phyloP scores from a whole-genome alignment of 1,140 invertebrate genomes.

The Reticulitermes speratus region DNA sequence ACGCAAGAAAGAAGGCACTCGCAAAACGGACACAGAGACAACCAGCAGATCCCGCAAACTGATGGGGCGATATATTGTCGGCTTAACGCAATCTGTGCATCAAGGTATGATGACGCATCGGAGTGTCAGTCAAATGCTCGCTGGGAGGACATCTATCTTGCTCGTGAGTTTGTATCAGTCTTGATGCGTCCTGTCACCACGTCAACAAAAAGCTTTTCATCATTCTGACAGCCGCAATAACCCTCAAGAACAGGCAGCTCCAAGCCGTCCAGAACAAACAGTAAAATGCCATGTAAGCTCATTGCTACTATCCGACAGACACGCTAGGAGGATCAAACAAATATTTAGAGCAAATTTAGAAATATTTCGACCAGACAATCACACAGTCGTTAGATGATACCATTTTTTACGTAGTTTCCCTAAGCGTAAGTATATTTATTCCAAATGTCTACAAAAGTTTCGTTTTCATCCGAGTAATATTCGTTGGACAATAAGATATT shows the following conservation, averaged over 20 bases:
- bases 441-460: too few species aligned
- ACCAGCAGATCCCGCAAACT: background rate
- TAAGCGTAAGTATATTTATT: too few species aligned
- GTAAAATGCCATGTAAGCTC: background rate
- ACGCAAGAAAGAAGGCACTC: background rate
- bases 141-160: background rate
- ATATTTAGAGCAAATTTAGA: too few species aligned
- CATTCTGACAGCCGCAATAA: background rate
- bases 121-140: background rate
- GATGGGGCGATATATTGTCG: background rate
- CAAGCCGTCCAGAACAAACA: background rate
- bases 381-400: too few species aligned
- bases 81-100: background rate
- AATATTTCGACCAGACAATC: too few species aligned
- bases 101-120: background rate
- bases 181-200: background rate
- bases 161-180: background rate
- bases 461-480: too few species aligned
- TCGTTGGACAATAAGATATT: too few species aligned
- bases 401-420: too few species aligned
- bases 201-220: conserved; percentile 13
- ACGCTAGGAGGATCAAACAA: too few species aligned
- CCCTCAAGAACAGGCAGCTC: background rate
- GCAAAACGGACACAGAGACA: background rate
- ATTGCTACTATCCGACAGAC: too few species aligned